phyloP scores from a whole-genome alignment of 2,888 invertebrate species.

The Ectropis crepuscularia region DNA sequence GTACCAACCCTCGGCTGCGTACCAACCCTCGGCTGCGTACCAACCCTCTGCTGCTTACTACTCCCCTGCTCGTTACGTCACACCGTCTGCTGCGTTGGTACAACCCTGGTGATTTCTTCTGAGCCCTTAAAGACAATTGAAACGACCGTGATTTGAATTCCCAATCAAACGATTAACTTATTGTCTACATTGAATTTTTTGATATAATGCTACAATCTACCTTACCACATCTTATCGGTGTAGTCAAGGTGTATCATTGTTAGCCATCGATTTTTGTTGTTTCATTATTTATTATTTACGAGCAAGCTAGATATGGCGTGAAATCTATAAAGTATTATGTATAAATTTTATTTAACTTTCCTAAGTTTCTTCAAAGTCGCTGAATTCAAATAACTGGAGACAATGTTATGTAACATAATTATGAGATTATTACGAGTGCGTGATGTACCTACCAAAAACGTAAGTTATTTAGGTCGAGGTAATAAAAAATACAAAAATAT shows the following conservation, averaged over 20 bases:
- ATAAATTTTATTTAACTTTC: not conserved
- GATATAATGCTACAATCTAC: no score
- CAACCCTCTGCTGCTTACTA: conserved; percentile 38
- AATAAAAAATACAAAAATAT: conserved; percentile 22
- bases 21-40: conserved; percentile 51
- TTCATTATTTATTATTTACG: no score
- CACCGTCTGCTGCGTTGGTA: conserved; percentile 41
- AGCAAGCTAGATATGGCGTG: not conserved
- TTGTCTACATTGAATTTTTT: not conserved
- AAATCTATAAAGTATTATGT: not conserved
- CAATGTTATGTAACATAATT: conserved; percentile 10
- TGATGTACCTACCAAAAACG: conserved; percentile 20
- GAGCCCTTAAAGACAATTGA: not conserved
- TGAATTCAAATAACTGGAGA: conserved; percentile 12
- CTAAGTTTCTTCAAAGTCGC: not conserved
- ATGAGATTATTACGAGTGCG: conserved; percentile 16
- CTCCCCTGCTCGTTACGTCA: conserved; percentile 25
- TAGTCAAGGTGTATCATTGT: no score
- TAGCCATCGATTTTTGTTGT: no score
- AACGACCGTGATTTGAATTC: conserved; percentile 14
- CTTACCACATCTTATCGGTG: not conserved
- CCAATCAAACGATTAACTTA: not conserved
- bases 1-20: conserved; percentile 40
- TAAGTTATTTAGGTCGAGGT: conserved; percentile 32
- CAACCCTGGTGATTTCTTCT: conserved; percentile 50